phyloP scores from a whole-genome alignment of 2,797 vertebrate species.

The Okamejei kenojei region DNA sequence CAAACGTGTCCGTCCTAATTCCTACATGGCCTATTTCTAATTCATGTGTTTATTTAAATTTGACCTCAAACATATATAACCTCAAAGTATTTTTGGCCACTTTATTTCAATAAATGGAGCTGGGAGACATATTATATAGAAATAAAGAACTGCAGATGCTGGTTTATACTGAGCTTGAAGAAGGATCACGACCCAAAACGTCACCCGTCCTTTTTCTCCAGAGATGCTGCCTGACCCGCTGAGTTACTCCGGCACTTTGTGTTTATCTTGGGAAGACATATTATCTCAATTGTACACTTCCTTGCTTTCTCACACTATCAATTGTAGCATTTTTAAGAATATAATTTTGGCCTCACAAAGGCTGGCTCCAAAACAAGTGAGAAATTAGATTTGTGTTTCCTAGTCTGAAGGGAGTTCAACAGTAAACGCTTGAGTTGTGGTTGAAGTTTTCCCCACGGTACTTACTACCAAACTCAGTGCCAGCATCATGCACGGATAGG shows the following conservation, averaged over 20 bases:
- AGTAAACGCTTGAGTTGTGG: neutral
- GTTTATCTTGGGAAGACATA: neutral
- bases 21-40: too few relatives aligned
- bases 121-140: neutral
- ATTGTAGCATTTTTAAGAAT: neutral
- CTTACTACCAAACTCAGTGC: neutral
- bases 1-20: too few relatives aligned
- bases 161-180: too few relatives aligned
- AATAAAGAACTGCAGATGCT: too few relatives aligned
- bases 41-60: too few relatives aligned
- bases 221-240: too few relatives aligned
- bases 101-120: slow-evolving; percentile 8
- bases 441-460: neutral
- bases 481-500: neutral
- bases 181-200: too few relatives aligned
- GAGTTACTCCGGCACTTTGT: too few relatives aligned
- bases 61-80: neutral
- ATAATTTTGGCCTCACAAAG: neutral
- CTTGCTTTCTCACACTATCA: neutral
- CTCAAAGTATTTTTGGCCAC: neutral
- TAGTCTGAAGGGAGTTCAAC: neutral
- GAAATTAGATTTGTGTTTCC: neutral
- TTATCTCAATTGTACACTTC: neutral
- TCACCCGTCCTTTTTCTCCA: too few relatives aligned
- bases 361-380: neutral